These are phyloP conservation scores for Danaus plexippus DNA, from an alignment of 1,140 invertebrate genomes.

Conservation along the genomic window DNA sequence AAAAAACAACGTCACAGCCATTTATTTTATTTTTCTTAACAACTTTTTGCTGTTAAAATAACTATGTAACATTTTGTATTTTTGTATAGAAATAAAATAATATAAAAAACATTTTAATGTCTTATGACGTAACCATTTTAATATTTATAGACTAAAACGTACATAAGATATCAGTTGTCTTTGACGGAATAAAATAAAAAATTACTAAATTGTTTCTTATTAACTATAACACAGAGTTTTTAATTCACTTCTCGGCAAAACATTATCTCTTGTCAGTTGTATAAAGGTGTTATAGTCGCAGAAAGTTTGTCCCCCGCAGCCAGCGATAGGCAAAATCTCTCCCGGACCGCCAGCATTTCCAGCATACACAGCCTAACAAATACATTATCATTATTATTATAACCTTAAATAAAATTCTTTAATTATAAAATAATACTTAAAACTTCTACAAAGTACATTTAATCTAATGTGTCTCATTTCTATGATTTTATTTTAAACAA, in stretches of 20 bases:
- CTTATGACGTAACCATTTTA: too few species aligned
- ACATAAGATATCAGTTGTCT: background rate
- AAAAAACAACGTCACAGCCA: too few species aligned
- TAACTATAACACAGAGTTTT: slow-evolving; percentile 26
- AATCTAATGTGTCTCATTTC: too few species aligned
- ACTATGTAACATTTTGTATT: slow-evolving; percentile 1
- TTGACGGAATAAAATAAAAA: slow-evolving; percentile 7
- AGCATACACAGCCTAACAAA: slow-evolving; percentile 21
- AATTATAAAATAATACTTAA: too few species aligned
- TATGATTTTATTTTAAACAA: too few species aligned
- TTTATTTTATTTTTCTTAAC: too few species aligned
- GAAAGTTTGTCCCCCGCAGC: slow-evolving; percentile 36
- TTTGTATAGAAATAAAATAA: too few species aligned
- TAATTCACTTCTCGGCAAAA: slow-evolving; percentile 31
- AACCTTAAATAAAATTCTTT: too few species aligned
- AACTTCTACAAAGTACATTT: too few species aligned
- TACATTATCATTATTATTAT: background rate
- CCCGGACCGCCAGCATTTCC: slow-evolving; percentile 21
- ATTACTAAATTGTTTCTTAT: slow-evolving; percentile 3
- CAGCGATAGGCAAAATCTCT: slow-evolving; percentile 35
- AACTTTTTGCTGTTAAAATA: too few species aligned
- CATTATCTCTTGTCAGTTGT: slow-evolving; percentile 28
- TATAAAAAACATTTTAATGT: too few species aligned
- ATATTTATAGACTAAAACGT: too few species aligned
- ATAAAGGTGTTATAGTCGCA: slow-evolving; percentile 54